Conservation (phyloP, 2,113 vertebrate genomes). For the Silurus glanis region DNA sequence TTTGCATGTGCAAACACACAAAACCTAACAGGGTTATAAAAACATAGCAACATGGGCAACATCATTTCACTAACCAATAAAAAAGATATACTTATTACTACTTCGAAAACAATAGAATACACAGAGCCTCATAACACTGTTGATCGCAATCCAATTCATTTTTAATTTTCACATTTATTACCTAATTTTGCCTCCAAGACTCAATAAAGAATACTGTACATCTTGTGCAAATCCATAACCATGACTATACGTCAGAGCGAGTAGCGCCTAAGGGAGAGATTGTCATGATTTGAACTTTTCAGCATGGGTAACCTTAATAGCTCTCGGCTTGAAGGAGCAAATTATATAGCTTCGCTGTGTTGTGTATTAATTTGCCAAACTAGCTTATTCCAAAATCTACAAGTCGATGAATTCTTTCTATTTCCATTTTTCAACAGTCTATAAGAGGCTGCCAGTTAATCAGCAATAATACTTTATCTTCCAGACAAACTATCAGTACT, state of each 20-base stretch:
- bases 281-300: slow-evolving; percentile 23
- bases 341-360: not conserved
- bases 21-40: slow-evolving; percentile 16
- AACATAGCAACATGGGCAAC: not conserved
- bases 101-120: slow-evolving; percentile 23
- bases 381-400: slow-evolving; percentile 7
- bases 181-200: slow-evolving; percentile 8
- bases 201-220: slow-evolving; percentile 10
- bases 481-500: not conserved
- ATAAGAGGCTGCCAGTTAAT: not conserved
- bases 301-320: slow-evolving; percentile 34
- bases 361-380: not conserved
- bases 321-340: slow-evolving; percentile 1
- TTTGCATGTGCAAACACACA: slow-evolving; percentile 17
- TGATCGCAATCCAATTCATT: slow-evolving; percentile 43
- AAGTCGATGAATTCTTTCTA: not conserved
- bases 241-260: not conserved
- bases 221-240: slow-evolving; percentile 29
- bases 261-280: slow-evolving; percentile 18
- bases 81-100: slow-evolving; percentile 36
- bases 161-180: slow-evolving; percentile 42
- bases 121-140: slow-evolving; percentile 27
- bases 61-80: slow-evolving; percentile 35
- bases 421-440: not conserved
- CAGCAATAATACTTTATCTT: slow-evolving; percentile 15